These are phyloP conservation scores for Cylloceria caligata DNA, from an alignment of 2,888 invertebrate species.

Conservation along the genomic window DNA sequence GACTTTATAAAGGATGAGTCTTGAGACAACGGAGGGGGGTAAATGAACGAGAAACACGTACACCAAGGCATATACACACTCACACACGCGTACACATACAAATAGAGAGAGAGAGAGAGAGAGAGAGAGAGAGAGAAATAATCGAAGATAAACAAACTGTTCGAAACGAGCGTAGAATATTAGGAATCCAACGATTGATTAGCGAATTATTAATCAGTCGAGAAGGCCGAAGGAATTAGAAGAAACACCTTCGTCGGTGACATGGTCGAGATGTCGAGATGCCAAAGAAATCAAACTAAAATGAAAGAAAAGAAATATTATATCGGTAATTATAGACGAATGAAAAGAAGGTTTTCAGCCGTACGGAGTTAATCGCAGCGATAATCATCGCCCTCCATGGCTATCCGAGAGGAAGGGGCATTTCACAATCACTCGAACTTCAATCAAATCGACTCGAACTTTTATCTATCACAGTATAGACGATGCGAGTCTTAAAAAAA, in stretches of 20 bases:
- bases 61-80: slow-evolving; percentile 27
- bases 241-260: slow-evolving; percentile 17
- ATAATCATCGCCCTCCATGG: slow-evolving; percentile 16
- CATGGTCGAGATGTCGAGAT: slow-evolving; percentile 41
- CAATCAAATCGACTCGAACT: slow-evolving; percentile 61
- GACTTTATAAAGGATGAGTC: slow-evolving; percentile 58
- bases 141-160: slow-evolving; percentile 28
- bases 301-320: slow-evolving; percentile 37
- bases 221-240: slow-evolving; percentile 32
- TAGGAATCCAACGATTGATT: slow-evolving; percentile 8
- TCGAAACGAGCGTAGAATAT: slow-evolving; percentile 21
- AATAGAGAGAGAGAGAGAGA: slow-evolving; percentile 33
- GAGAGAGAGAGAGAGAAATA: slow-evolving; percentile 43
- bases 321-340: slow-evolving; percentile 49
- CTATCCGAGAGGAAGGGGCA: slow-evolving; percentile 25
- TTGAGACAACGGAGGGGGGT: slow-evolving; percentile 71
- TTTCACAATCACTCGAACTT: slow-evolving; percentile 64
- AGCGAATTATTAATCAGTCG: slow-evolving; percentile 45
- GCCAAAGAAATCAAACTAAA: slow-evolving; percentile 60
- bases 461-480: slow-evolving; percentile 18
- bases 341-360: slow-evolving; percentile 6
- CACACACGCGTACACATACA: slow-evolving; percentile 4
- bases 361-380: neutral
- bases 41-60: slow-evolving; percentile 34
- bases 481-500: slow-evolving; percentile 17